Evolutionary conservation across 2,113 vertebrate species (phyloP).

Genomic region (Oplegnathus fasciatus): DNA sequence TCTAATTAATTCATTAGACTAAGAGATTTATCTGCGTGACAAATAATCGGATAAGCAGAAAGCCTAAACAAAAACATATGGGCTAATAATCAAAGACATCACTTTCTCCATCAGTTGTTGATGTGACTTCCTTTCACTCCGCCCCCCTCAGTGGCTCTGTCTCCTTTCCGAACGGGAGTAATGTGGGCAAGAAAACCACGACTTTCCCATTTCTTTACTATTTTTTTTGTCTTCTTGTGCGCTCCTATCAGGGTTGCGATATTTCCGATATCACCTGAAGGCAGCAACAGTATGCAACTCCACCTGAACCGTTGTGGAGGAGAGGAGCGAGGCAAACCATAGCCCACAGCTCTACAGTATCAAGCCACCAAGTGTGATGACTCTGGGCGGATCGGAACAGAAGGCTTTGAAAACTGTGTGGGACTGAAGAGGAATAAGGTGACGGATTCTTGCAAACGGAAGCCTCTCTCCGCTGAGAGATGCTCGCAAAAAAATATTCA

Average conservation of each 20-base stretch:
- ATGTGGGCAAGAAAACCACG: constrained; percentile 24
- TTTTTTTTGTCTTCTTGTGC: not conserved
- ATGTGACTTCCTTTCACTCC: constrained; percentile 46
- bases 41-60: constrained; percentile 14
- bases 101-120: constrained; percentile 46
- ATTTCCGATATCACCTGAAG: constrained; percentile 66
- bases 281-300: constrained; percentile 60
- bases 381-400: constrained; percentile 46
- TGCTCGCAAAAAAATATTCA: constrained; percentile 50
- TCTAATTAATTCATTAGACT: constrained; percentile 9
- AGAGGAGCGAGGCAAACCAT: constrained; percentile 50
- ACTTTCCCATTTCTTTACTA: not conserved
- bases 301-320: constrained; percentile 55
- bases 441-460: constrained; percentile 38
- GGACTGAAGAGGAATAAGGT: constrained; percentile 41
- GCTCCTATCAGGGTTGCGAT: constrained; percentile 14
- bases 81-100: constrained; percentile 30
- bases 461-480: constrained; percentile 44
- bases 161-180: constrained; percentile 18
- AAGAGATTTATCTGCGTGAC: not conserved
- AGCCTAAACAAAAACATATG: not conserved
- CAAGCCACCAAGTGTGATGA: constrained; percentile 48
- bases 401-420: constrained; percentile 35
- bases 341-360: constrained; percentile 42
- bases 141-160: constrained; percentile 13